These are phyloP conservation scores for Achlya flavicornis DNA, from an alignment of 2,888 invertebrate species.

Conservation along the genomic window DNA sequence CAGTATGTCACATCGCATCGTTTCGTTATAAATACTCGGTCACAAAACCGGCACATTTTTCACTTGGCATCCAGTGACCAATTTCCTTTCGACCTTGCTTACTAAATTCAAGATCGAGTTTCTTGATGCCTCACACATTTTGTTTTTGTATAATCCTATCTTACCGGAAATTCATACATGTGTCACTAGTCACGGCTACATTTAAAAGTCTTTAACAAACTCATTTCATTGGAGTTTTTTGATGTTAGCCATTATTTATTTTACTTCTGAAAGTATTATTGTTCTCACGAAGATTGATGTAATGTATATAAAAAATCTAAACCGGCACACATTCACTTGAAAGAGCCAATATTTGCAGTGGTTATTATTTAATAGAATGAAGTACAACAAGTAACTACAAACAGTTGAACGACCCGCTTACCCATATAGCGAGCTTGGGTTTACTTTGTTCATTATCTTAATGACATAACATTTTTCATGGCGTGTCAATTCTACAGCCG, in stretches of 20 bases:
- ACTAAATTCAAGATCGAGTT: constrained; percentile 60
- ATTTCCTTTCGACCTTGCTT: constrained; percentile 72
- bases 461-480: constrained; percentile 58
- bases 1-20: constrained; percentile 60
- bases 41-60: constrained; percentile 63
- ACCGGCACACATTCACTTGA: constrained; percentile 11
- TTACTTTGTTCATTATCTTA: constrained; percentile 41
- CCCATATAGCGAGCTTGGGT: constrained; percentile 22
- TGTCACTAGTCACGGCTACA: neutral
- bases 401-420: constrained; percentile 22
- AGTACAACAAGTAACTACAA: constrained; percentile 1
- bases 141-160: constrained; percentile 28
- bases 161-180: constrained; percentile 7
- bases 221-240: neutral
- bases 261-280: constrained; percentile 5
- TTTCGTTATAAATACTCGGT: constrained; percentile 69
- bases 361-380: constrained; percentile 8
- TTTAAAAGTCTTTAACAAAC: neutral
- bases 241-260: neutral
- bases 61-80: constrained; percentile 61
- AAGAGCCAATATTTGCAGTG: constrained; percentile 10
- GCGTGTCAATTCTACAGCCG: constrained; percentile 40
- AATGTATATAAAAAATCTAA: constrained; percentile 8
- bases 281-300: neutral
- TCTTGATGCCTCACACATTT: constrained; percentile 48